Conservation (phyloP, 2,113 vertebrate species). For the Arizona elegans region DNA sequence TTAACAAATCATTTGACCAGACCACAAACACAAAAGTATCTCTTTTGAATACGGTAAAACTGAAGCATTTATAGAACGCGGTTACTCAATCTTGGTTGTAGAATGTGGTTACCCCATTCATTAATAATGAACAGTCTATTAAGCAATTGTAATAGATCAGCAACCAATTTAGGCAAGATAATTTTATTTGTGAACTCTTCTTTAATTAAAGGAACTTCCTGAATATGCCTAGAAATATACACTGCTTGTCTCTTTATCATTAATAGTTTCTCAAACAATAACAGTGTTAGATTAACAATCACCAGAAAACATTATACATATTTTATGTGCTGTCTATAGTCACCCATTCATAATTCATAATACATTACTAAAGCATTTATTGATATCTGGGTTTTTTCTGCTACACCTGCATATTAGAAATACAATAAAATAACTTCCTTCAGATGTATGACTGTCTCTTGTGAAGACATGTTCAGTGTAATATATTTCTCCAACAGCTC, state of each 20-base stretch:
- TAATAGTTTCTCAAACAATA: constrained; percentile 54
- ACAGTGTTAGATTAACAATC: constrained; percentile 43
- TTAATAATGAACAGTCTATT: constrained; percentile 20
- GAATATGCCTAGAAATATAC: constrained; percentile 35
- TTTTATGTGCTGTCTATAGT: constrained; percentile 56
- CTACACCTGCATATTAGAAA: constrained; percentile 43
- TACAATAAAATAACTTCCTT: constrained; percentile 49
- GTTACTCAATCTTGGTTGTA: constrained; percentile 3
- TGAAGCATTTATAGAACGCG: not conserved
- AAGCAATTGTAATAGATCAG: constrained; percentile 31
- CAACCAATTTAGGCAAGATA: constrained; percentile 36
- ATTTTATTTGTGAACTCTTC: constrained; percentile 42
- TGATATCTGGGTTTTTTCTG: constrained; percentile 53
- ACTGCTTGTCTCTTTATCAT: constrained; percentile 31
- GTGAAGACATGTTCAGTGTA: constrained; percentile 40
- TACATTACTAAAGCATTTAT: constrained; percentile 49
- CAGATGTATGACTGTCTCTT: constrained; percentile 45
- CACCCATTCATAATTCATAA: constrained; percentile 58
- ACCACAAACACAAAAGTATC: not conserved
- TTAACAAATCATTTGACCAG: not conserved
- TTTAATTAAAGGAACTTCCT: constrained; percentile 58
- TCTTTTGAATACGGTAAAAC: constrained; percentile 3
- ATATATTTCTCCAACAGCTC: constrained; percentile 43
- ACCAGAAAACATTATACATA: constrained; percentile 46
- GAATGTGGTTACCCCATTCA: not conserved